These are phyloP conservation scores for Carassius gibelio DNA, from an alignment of 2,113 vertebrate genomes.

Conservation along the genomic window DNA sequence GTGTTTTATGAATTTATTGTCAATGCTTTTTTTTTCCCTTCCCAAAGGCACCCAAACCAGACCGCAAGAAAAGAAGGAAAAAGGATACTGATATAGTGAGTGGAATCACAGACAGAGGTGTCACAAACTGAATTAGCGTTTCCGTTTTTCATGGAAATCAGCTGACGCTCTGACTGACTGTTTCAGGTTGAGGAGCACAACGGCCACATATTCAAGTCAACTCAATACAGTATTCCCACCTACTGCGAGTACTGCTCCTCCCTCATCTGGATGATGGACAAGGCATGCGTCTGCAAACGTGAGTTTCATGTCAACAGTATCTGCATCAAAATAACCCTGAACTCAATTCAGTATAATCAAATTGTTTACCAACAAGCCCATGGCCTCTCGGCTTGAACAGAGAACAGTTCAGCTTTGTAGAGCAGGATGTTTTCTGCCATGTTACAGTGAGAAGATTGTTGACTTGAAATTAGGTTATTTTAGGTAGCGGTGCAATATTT, in stretches of 20 bases:
- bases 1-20: not conserved
- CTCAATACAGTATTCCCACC: constrained; percentile 97
- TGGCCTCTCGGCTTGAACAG: constrained; percentile 59
- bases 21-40: not conserved
- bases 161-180: not conserved
- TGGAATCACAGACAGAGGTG: constrained; percentile 42
- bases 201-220: constrained; percentile 97
- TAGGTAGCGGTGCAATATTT: constrained; percentile 4
- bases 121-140: not conserved
- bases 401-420: constrained; percentile 55
- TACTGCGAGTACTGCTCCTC: constrained; percentile 98
- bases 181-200: constrained; percentile 94
- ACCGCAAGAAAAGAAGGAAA: constrained; percentile 96
- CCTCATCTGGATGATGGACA: constrained; percentile 99
- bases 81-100: constrained; percentile 93
- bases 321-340: constrained; percentile 37
- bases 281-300: constrained; percentile 96
- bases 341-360: constrained; percentile 68
- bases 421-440: constrained; percentile 63
- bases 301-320: constrained; percentile 68
- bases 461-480: constrained; percentile 37
- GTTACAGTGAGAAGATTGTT: constrained; percentile 25
- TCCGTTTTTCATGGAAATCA: not conserved
- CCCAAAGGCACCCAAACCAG: constrained; percentile 82
- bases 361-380: constrained; percentile 74